A percentile compares a stretch with the other conserved stretches of the same genome.
Conservation (phyloP, 1,140 invertebrate genomes). For the Sycobia sp. region DNA sequence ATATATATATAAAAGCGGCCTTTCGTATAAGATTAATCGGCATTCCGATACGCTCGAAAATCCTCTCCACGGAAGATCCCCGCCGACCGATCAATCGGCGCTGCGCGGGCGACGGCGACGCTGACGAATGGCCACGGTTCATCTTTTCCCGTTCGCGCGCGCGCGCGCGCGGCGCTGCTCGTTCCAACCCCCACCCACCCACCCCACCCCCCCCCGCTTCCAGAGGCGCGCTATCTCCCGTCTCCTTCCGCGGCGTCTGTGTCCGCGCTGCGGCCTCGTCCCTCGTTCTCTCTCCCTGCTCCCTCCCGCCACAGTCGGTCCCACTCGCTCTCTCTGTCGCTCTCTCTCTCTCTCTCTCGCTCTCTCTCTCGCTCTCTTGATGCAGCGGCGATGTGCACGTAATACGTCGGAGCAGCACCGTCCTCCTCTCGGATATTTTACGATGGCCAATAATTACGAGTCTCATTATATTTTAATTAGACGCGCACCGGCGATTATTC, state of each 20-base stretch:
- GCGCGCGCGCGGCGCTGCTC: too few species aligned
- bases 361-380: too few species aligned
- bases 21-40: slow-evolving; percentile 37
- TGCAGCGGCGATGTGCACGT: background rate
- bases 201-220: too few species aligned
- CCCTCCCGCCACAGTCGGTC: background rate
- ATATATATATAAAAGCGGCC: background rate
- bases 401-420: too few species aligned
- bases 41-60: slow-evolving; percentile 33
- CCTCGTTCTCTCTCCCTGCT: background rate
- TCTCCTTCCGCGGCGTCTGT: too few species aligned
- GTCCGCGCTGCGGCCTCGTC: too few species aligned
- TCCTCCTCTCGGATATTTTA: slow-evolving; percentile 42
- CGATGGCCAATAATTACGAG: slow-evolving; percentile 54
- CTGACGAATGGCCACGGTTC: slow-evolving; percentile 46
- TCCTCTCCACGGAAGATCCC: slow-evolving; percentile 21
- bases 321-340: too few species aligned
- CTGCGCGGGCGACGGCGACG: slow-evolving; percentile 40
- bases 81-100: slow-evolving; percentile 27
- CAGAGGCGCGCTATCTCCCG: too few species aligned
- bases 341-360: too few species aligned
- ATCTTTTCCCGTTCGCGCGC: slow-evolving; percentile 36
- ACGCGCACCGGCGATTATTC: slow-evolving; percentile 30
- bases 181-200: too few species aligned
- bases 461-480: slow-evolving; percentile 62